phyloP scores from a whole-genome alignment of 2,888 invertebrate species.

The Cistogaster globosa region DNA sequence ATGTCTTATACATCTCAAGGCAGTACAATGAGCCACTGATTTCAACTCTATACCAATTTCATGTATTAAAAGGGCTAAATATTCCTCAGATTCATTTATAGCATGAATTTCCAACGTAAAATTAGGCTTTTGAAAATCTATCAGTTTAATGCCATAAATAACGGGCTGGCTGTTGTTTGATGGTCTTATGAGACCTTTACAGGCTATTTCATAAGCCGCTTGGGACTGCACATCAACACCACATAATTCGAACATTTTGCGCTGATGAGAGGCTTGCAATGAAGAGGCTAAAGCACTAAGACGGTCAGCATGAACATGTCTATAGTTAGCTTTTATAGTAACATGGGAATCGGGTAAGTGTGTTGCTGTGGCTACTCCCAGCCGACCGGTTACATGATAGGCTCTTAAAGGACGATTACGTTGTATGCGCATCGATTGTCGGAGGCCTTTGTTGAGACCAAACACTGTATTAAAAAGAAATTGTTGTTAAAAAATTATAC shows the following conservation, averaged over 20 bases:
- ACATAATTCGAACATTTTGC: conserved; percentile 90
- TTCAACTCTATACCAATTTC: conserved; percentile 92
- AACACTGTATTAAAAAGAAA: conserved; percentile 84
- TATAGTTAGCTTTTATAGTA: conserved; percentile 87
- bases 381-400: conserved; percentile 89
- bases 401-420: conserved; percentile 87
- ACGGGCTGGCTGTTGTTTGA: conserved; percentile 88
- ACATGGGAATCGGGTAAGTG: conserved; percentile 89
- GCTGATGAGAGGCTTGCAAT: conserved; percentile 93
- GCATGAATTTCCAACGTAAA: conserved; percentile 95
- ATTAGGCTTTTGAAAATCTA: conserved; percentile 91
- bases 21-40: conserved; percentile 91
- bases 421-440: conserved; percentile 85
- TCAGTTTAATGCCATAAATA: conserved; percentile 93
- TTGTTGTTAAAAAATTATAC: neutral
- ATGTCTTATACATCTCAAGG: conserved; percentile 91
- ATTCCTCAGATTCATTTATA: conserved; percentile 92
- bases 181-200: conserved; percentile 92
- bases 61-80: conserved; percentile 90
- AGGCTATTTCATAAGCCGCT: conserved; percentile 94
- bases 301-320: conserved; percentile 87
- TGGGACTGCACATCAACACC: conserved; percentile 94
- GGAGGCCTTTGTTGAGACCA: conserved; percentile 88
- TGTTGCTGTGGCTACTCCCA: conserved; percentile 91
- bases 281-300: conserved; percentile 90